Percentiles rank a stretch among this genome's conserved stretches.
phyloP scores from a whole-genome alignment of 2,113 vertebrate species.

The Peromyscus californicus region DNA sequence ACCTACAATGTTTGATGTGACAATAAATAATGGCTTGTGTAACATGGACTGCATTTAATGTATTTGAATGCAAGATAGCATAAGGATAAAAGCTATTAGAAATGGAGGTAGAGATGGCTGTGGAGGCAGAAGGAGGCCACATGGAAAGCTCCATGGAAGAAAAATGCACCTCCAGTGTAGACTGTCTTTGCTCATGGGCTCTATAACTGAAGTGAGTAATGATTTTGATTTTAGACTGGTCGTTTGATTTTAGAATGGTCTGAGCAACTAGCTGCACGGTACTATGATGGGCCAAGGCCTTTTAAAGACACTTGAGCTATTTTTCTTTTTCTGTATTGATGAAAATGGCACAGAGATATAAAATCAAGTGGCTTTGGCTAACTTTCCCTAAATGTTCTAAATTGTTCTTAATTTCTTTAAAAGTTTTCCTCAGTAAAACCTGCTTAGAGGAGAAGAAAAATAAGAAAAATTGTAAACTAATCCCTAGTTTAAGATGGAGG shows the following conservation, averaged over 20 bases:
- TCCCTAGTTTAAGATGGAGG: not conserved
- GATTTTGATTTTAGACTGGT: conserved; percentile 60
- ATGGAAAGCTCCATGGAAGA: not conserved
- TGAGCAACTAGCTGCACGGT: conserved; percentile 18
- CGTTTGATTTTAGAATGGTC: conserved; percentile 53
- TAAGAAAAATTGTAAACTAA: not conserved
- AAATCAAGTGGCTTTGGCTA: not conserved
- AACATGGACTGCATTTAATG: conserved; percentile 76
- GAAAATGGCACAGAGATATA: conserved; percentile 14
- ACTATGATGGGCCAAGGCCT: not conserved
- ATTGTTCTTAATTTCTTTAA: conserved; percentile 50
- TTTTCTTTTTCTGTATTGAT: conserved; percentile 7
- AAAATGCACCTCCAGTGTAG: conserved; percentile 1
- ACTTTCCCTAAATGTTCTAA: conserved; percentile 6
- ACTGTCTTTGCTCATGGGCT: conserved; percentile 23
- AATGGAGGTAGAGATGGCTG: conserved; percentile 7
- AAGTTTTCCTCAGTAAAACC: conserved; percentile 39
- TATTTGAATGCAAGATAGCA: conserved; percentile 70
- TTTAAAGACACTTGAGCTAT: conserved; percentile 13
- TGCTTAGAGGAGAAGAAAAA: conserved; percentile 1
- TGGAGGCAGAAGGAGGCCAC: not conserved
- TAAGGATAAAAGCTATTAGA: conserved; percentile 51
- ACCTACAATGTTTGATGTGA: conserved; percentile 67
- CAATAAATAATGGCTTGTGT: conserved; percentile 78
- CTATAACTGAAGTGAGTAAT: conserved; percentile 47